These are phyloP conservation scores for Sebastes flavidus DNA, from an alignment of 2,797 vertebrate species.

Conservation along the genomic window DNA sequence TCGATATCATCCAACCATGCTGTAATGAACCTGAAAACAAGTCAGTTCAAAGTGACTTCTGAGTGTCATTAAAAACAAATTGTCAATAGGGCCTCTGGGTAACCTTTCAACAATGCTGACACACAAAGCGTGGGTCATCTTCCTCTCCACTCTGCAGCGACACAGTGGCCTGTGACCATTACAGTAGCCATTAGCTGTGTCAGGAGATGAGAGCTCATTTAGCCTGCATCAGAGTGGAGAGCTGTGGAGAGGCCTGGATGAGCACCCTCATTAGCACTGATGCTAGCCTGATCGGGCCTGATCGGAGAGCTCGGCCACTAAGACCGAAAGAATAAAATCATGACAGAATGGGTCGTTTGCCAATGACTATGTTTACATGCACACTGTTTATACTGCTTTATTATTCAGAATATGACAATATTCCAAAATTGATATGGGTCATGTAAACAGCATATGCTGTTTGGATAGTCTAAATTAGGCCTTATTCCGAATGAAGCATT, in stretches of 20 bases:
- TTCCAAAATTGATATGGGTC: no score
- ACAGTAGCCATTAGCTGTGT: slow-evolving; percentile 24
- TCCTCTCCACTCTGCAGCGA: neutral
- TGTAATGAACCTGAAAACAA: neutral
- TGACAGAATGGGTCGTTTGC: neutral
- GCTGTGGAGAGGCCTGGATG: neutral
- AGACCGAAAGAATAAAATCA: neutral
- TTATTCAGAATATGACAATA: no score
- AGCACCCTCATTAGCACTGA: slow-evolving; percentile 29
- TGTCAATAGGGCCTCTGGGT: neutral
- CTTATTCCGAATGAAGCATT: no score
- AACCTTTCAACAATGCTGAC: neutral
- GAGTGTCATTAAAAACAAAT: slow-evolving; percentile 4
- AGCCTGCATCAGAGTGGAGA: slow-evolving; percentile 19
- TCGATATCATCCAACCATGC: neutral
- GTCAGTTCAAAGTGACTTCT: neutral
- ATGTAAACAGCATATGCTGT: no score
- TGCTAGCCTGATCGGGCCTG: neutral
- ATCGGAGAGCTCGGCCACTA: neutral
- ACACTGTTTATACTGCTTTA: no score
- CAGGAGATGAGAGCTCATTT: slow-evolving; percentile 44
- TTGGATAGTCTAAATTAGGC: no score
- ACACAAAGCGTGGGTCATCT: neutral
- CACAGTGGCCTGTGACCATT: slow-evolving; percentile 32
- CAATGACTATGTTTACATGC: neutral